Evolutionary conservation across 2,888 invertebrate genomes (phyloP), one percentile per base, ranked within the genome.

Genomic region (Drosophila kambysellisi): DNA sequence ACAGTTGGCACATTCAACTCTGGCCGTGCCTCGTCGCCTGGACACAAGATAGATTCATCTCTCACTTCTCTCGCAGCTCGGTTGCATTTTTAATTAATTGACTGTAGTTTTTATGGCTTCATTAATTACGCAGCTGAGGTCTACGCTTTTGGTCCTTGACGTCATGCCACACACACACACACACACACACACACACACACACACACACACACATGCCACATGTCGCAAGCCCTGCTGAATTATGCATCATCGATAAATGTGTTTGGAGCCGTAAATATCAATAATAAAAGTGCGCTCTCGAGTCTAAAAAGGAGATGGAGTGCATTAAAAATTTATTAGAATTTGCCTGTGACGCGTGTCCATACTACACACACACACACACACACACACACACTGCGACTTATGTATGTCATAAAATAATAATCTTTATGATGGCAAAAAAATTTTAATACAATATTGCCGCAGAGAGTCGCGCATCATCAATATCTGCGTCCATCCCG

Each of bases 1-100:
- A 91, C 91, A 85, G 90, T 85, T 78, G 69, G 71, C 71, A 75
- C 79, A 79, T 69, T 79, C 79, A 81, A 81, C 79, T 81, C 61
- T 69, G 56, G 52, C 74, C 63, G 65, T 58, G 60, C 63, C 63
- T 51, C 77, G 35, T 48, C 48, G 65, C 37, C 25, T 60, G 81
- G 71, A 65, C 77, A 66, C 15, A 37, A 60, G 77, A 77, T 64
- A 53, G 76, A 68, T 60, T 75, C 41, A 17, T 29, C 50, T 25
- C 56, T 64, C 59, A 41, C 43, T 39, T 51, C 57, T 30, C 25
- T 41, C 12, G 25, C 50, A 43, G 54, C 53, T 81, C 63, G 73
- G 76, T 80, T 89, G 91, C 90, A 91, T 91, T 91, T 92, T 92
- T 92, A 91, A 91, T 91, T 91, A 92, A 91, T 92, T 91, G 91